Conservation (phyloP, 2,113 vertebrate genomes). For the Loxodonta africana region DNA sequence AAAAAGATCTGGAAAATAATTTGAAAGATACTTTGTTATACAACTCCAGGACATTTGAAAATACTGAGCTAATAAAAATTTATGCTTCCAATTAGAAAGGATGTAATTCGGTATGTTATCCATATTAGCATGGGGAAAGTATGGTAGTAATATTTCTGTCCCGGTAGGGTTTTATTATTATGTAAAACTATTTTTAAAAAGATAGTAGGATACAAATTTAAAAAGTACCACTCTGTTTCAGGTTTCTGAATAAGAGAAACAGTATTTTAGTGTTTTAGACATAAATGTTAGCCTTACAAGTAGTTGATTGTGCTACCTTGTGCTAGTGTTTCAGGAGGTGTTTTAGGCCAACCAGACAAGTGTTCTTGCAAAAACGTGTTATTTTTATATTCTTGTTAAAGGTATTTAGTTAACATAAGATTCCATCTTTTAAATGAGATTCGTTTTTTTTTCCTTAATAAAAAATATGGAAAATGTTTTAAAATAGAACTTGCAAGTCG, state of each 20-base stretch:
- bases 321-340: background rate
- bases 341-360: background rate
- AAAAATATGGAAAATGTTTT: background rate
- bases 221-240: background rate
- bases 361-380: background rate
- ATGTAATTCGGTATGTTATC: background rate
- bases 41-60: background rate
- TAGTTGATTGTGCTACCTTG: background rate
- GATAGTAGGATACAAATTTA: background rate
- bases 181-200: background rate
- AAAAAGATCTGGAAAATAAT: background rate
- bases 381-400: conserved; percentile 46
- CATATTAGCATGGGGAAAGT: background rate
- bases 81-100: background rate
- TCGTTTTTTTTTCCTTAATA: background rate
- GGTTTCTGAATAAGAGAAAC: conserved; percentile 6
- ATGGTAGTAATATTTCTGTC: background rate
- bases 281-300: background rate
- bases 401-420: background rate
- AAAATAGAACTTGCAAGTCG: background rate
- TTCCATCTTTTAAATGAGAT: background rate
- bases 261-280: background rate
- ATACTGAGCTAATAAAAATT: background rate
- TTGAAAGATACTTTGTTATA: background rate
- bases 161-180: background rate